Conservation (phyloP, 1,140 invertebrate species). For the Diploscapter pachys region DNA sequence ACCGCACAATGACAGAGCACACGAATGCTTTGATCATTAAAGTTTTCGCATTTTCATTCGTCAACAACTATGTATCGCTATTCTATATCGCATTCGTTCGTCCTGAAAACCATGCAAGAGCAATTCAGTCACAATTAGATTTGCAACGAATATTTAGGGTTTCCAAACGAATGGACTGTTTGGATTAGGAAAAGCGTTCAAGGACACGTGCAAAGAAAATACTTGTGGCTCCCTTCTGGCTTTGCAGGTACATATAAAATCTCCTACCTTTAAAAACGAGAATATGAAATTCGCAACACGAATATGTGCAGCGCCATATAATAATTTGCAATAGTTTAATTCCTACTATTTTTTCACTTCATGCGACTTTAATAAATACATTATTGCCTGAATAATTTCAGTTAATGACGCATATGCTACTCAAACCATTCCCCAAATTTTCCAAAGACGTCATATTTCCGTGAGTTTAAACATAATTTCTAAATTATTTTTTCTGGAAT, state of each 20-base stretch:
- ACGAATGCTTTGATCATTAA: constrained; percentile 31
- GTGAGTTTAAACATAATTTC: constrained; percentile 8
- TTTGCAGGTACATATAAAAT: constrained; percentile 2
- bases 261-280: background rate
- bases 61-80: constrained; percentile 32
- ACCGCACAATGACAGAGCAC: constrained; percentile 29
- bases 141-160: constrained; percentile 10
- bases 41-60: constrained; percentile 35
- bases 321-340: too few species aligned
- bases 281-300: background rate
- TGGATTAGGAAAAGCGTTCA: constrained; percentile 21
- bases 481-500: background rate
- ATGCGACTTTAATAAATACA: too few species aligned
- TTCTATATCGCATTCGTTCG: constrained; percentile 35
- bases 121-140: background rate
- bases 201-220: constrained; percentile 22
- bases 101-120: constrained; percentile 25
- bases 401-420: constrained; percentile 19
- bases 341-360: too few species aligned
- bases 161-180: constrained; percentile 33
- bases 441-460: constrained; percentile 30
- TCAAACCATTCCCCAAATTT: constrained; percentile 36
- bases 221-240: constrained; percentile 33
- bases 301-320: too few species aligned
- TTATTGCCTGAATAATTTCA: too few species aligned